Percentiles rank a stretch among this genome's conserved stretches.
Evolutionary conservation across 2,797 vertebrate species (phyloP).

Genomic region (Oreochromis grahami): DNA sequence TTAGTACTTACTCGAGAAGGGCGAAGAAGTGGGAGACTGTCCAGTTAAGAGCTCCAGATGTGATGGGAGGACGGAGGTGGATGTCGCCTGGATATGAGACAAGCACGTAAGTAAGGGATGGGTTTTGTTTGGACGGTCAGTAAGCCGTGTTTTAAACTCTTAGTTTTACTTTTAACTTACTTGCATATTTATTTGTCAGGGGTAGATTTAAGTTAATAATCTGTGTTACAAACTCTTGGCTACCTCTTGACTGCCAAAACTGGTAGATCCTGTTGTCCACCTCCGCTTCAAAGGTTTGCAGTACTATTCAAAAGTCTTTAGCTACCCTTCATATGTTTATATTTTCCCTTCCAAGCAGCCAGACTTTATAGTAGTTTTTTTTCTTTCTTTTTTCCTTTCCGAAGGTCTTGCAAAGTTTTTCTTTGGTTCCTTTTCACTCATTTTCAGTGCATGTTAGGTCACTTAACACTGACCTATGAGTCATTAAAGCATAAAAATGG

Average conservation of each 20-base stretch:
- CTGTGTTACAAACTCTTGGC: not conserved
- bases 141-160: not conserved
- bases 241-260: too few species aligned
- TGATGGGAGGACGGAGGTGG: constrained; percentile 12
- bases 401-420: not conserved
- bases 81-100: constrained; percentile 23
- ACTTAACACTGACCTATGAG: not conserved
- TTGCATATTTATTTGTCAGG: not conserved
- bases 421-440: not conserved
- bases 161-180: not conserved
- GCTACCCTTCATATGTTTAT: too few species aligned
- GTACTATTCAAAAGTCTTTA: not conserved
- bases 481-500: not conserved
- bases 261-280: too few species aligned
- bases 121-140: not conserved
- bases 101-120: constrained; percentile 18
- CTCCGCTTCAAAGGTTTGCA: not conserved
- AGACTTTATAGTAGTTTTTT: not conserved
- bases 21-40: not conserved
- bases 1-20: not conserved
- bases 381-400: too few species aligned
- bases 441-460: not conserved
- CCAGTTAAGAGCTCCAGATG: constrained; percentile 11
- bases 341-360: too few species aligned
- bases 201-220: not conserved